These are phyloP conservation scores for Isurus oxyrinchus DNA, from an alignment of 2,113 vertebrate genomes.

Conservation along the genomic window DNA sequence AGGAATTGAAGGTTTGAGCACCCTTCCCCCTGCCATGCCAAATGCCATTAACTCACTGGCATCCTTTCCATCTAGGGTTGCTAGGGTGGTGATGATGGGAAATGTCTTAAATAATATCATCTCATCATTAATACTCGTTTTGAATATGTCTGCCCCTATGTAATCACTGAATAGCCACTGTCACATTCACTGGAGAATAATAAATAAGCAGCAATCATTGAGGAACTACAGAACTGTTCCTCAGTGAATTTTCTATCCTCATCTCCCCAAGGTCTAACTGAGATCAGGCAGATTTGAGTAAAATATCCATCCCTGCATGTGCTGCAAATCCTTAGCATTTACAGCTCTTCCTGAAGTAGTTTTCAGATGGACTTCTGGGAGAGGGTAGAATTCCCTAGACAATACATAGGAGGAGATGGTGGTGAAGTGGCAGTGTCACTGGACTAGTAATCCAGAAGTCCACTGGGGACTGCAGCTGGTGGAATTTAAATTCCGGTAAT, in stretches of 20 bases:
- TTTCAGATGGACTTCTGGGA: slow-evolving; percentile 51
- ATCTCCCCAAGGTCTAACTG: slow-evolving; percentile 52
- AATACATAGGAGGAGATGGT: background rate
- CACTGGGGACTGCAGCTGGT: too few species aligned
- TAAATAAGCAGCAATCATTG: background rate
- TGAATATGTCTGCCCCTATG: background rate
- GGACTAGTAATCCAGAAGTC: too few species aligned
- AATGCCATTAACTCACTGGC: background rate
- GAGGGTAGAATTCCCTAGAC: background rate
- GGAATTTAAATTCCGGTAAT: too few species aligned
- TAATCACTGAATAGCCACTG: background rate
- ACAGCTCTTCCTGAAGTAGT: slow-evolving; percentile 48
- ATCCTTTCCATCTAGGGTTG: background rate
- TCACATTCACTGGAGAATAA: background rate
- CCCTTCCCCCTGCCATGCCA: background rate
- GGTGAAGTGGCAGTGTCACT: too few species aligned
- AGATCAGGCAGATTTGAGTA: slow-evolving; percentile 51
- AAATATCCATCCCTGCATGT: slow-evolving; percentile 58
- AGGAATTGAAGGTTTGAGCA: background rate
- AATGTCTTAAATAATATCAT: background rate
- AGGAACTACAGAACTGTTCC: background rate
- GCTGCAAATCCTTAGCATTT: slow-evolving; percentile 53
- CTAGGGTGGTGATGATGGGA: background rate
- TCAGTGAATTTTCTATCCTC: background rate
- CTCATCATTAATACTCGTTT: background rate